Evolutionary conservation across 2,888 invertebrate species (phyloP).

Genomic region (Aleiodes alternator): DNA sequence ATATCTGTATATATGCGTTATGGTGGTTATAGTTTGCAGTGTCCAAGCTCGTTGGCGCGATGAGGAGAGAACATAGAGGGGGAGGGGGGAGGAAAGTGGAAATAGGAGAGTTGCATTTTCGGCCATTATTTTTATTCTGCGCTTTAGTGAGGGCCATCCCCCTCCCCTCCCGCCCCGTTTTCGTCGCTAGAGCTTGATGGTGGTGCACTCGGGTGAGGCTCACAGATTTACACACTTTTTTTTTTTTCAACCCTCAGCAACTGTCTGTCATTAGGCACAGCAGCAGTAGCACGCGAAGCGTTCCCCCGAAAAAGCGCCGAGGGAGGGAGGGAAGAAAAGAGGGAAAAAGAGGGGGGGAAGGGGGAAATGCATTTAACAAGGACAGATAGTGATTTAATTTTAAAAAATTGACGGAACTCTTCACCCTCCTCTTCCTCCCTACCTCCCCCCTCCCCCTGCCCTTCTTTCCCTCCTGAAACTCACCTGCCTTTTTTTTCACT

Average conservation of each 20-base stretch:
- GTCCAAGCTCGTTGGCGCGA: constrained; percentile 43
- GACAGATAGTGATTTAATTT: constrained; percentile 76
- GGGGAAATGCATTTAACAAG: constrained; percentile 75
- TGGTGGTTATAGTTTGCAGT: constrained; percentile 27
- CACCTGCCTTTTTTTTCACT: constrained; percentile 11
- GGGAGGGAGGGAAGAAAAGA: constrained; percentile 42
- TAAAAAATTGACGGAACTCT: constrained; percentile 75
- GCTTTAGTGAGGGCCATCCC: constrained; percentile 63
- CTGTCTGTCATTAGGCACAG: constrained; percentile 74
- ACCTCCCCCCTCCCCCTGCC: too few relatives aligned
- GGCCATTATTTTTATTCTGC: constrained; percentile 72
- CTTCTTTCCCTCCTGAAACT: constrained; percentile 32
- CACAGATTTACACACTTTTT: constrained; percentile 70
- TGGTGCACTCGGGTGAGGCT: constrained; percentile 58
- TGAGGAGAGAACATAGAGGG: constrained; percentile 39
- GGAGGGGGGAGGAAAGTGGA: constrained; percentile 19
- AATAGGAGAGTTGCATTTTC: constrained; percentile 62
- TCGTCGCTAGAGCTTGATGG: constrained; percentile 53
- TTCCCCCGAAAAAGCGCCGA: constrained; percentile 35
- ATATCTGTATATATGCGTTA: too few relatives aligned
- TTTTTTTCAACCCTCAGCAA: constrained; percentile 62
- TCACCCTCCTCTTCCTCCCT: constrained; percentile 37
- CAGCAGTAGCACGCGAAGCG: constrained; percentile 62
- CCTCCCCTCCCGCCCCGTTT: constrained; percentile 36
- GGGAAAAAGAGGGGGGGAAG: constrained; percentile 1